Conservation (phyloP, 2,113 vertebrate species). For the Tetraodon nigroviridis region DNA sequence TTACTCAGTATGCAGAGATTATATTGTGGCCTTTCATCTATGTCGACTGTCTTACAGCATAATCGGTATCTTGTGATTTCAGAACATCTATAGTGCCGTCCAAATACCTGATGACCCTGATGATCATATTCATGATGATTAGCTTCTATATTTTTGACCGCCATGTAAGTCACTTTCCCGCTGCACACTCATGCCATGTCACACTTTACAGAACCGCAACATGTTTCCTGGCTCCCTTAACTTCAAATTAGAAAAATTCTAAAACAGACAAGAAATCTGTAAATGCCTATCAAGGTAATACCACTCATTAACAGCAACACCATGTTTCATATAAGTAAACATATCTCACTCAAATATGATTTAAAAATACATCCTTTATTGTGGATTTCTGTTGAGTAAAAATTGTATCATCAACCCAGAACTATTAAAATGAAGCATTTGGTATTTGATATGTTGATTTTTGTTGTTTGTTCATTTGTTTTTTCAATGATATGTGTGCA, state of each 20-base stretch:
- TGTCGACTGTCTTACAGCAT: background rate
- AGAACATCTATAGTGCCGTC: constrained; percentile 81
- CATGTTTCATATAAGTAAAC: no score
- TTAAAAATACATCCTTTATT: no score
- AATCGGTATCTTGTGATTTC: constrained; percentile 15
- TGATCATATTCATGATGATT: constrained; percentile 91
- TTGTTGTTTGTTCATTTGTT: background rate
- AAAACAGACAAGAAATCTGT: no score
- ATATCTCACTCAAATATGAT: no score
- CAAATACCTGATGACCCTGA: constrained; percentile 87
- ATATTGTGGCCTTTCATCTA: background rate
- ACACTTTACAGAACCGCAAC: no score
- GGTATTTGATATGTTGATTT: background rate
- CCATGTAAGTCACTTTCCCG: constrained; percentile 78
- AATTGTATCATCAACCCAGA: no score
- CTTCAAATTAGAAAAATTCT: no score
- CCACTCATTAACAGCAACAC: no score
- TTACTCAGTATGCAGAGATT: background rate
- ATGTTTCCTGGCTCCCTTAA: no score
- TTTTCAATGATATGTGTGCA: constrained; percentile 34
- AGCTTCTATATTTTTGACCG: constrained; percentile 91
- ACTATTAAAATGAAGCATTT: no score
- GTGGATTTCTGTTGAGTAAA: no score
- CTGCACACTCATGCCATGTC: background rate
- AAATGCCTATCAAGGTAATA: no score